Evolutionary conservation across 2,888 invertebrate genomes (phyloP).

Genomic region (Conops quadrifasciatus): DNA sequence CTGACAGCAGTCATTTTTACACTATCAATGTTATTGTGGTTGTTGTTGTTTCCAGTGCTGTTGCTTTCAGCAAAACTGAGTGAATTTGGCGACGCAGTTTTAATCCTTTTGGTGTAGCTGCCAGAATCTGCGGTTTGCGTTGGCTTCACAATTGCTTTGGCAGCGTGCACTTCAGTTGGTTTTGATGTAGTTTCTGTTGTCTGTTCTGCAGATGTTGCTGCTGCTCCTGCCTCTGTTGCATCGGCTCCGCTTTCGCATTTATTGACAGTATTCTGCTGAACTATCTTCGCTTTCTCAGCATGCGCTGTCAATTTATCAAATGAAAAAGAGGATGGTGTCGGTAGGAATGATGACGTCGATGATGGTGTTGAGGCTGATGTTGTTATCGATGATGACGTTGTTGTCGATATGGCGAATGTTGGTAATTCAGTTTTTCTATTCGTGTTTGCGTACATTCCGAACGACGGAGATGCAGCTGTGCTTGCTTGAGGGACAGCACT

Average conservation of each 20-base stretch:
- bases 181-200: background rate
- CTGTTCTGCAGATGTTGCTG: slow-evolving; percentile 16
- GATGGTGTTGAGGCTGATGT: slow-evolving; percentile 30
- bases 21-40: background rate
- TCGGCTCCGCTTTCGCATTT: background rate
- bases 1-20: slow-evolving; percentile 23
- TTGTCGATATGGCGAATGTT: background rate
- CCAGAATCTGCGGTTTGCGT: slow-evolving; percentile 5
- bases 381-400: background rate
- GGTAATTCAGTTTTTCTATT: no score
- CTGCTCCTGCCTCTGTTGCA: slow-evolving; percentile 8
- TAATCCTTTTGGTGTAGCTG: slow-evolving; percentile 13
- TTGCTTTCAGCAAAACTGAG: slow-evolving; percentile 41
- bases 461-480: no score
- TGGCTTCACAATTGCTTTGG: background rate
- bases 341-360: slow-evolving; percentile 13
- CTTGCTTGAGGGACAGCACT: background rate
- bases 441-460: no score
- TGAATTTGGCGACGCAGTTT: slow-evolving; percentile 50
- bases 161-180: background rate
- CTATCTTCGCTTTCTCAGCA: slow-evolving; percentile 21
- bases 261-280: slow-evolving; percentile 34
- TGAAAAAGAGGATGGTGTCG: slow-evolving; percentile 46
- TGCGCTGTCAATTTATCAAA: slow-evolving; percentile 55
- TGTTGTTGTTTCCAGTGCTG: slow-evolving; percentile 17